Base-by-base conservation (phyloP, 2,113 vertebrate species). In the Phylloscopus trochiloides region DNA sequence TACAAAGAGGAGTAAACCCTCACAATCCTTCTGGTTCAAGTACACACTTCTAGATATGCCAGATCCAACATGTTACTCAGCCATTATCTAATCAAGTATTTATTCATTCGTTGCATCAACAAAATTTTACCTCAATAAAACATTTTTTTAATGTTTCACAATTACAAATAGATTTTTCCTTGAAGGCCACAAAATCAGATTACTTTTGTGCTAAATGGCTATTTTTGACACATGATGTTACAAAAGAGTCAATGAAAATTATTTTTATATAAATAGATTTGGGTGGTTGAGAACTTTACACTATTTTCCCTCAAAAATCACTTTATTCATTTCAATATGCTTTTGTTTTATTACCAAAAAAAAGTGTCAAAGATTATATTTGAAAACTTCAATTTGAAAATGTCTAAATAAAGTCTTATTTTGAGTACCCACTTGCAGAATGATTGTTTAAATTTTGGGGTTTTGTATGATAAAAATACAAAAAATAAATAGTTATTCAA, bases 211-310 rank as follows among this genome's bases (percentile, higher is more conserved):
- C 26, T 52, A 55, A 80, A 68, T 8, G 9, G 2, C 3, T 67
- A 25, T 70, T 81, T 93, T 86, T 71, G 14, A 67, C 21, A 78
- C 4, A 15, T 2, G 2, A 8, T 3, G 0, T 45, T 94, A 48
- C 3, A 14, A 59, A 59, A 47, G 5, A 66, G 5, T 36, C 25
- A 42, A 32, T 14, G 3, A 94, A 72, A 88, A 62, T n/a, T 0
- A 26, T 5, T n/a, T 38, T 13, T 19, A 51, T 38, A 66, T 8
- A 13, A 45, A 68, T 31, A 57, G 8, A 74, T 48, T 43, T 34
- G 2, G 3, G 2, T 1, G 1, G 0, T 7, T 80, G 14, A 57
- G 79, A 50, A 57, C 4, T 29, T 70, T 52, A 42, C 4, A 4
- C 2, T 28, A 3, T n/a, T 50, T 87, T 21, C 36, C 36, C 36